phyloP scores from a whole-genome alignment of 2,113 vertebrate species.

The Pleuronectes platessa region DNA sequence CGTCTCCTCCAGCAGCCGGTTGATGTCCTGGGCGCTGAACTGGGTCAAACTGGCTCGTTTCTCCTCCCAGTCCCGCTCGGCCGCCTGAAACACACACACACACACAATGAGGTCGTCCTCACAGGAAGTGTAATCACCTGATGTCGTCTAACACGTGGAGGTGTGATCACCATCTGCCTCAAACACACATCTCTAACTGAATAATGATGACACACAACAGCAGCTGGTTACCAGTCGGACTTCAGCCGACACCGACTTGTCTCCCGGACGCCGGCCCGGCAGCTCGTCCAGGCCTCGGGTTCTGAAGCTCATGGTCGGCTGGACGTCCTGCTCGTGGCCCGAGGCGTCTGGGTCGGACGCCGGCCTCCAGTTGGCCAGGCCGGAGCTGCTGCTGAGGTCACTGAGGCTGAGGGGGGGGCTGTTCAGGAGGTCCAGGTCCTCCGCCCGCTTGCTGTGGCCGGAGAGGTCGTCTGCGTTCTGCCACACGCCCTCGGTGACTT shows the following conservation, averaged over 20 bases:
- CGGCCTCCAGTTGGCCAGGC: slow-evolving; percentile 78
- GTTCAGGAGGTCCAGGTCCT: slow-evolving; percentile 89
- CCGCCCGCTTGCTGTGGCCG: slow-evolving; percentile 85
- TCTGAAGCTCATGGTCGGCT: slow-evolving; percentile 77
- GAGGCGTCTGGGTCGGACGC: slow-evolving; percentile 57
- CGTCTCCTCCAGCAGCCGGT: slow-evolving; percentile 94
- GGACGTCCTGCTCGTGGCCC: slow-evolving; percentile 78
- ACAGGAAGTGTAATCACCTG: background rate
- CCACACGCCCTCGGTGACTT: slow-evolving; percentile 90
- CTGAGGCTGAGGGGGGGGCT: slow-evolving; percentile 89
- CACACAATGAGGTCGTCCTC: background rate
- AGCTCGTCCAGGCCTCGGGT: slow-evolving; percentile 84
- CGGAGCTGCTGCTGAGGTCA: slow-evolving; percentile 80
- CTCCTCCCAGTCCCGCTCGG: slow-evolving; percentile 97
- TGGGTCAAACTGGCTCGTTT: slow-evolving; percentile 95
- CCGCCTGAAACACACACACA: slow-evolving; percentile 82
- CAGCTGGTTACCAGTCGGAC: slow-evolving; percentile 83
- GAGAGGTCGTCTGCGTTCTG: slow-evolving; percentile 84
- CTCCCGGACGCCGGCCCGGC: slow-evolving; percentile 85
- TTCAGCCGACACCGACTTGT: slow-evolving; percentile 92
- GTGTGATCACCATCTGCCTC: slow-evolving; percentile 29
- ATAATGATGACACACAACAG: background rate
- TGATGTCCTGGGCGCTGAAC: slow-evolving; percentile 97
- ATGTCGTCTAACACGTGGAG: background rate
- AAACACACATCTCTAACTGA: background rate